These are phyloP conservation scores for Alcis repandata DNA, from an alignment of 2,888 invertebrate genomes.

Conservation along the genomic window DNA sequence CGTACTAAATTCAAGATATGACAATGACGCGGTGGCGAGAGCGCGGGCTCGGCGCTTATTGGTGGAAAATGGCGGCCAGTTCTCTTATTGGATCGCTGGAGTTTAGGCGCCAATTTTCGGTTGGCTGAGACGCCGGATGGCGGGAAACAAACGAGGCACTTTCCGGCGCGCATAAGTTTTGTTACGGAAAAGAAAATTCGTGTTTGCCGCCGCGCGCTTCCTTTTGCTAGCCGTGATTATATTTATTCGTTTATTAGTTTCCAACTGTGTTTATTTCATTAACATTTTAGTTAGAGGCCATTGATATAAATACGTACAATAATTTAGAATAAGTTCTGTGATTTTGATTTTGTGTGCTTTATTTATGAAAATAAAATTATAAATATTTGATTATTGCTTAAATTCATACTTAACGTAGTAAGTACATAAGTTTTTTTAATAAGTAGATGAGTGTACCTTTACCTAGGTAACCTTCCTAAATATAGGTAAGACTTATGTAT, in stretches of 20 bases:
- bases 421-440: no score
- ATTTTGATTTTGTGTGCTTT: no score
- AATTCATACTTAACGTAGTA: no score
- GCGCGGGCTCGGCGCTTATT: slow-evolving; percentile 81
- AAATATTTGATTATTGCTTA: no score
- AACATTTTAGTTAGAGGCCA: background rate
- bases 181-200: slow-evolving; percentile 82
- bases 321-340: slow-evolving; percentile 16
- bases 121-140: slow-evolving; percentile 83
- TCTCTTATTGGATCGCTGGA: slow-evolving; percentile 69
- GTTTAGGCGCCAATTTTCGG: slow-evolving; percentile 86
- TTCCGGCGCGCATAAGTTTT: slow-evolving; percentile 80
- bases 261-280: background rate
- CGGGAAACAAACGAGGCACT: slow-evolving; percentile 80
- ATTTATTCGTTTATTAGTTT: slow-evolving; percentile 9
- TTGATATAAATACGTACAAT: background rate
- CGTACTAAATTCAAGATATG: slow-evolving; percentile 86
- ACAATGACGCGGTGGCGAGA: slow-evolving; percentile 84
- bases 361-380: no score
- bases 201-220: slow-evolving; percentile 76
- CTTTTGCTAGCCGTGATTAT: slow-evolving; percentile 41
- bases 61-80: slow-evolving; percentile 83
- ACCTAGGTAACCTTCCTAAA: no score
- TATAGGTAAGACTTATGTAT: no score
- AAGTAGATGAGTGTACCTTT: no score